Percentiles rank a stretch among this genome's conserved stretches.
These are phyloP conservation scores for Apodemia hepburni DNA, from an alignment of 2,888 invertebrate genomes.

Conservation along the genomic window DNA sequence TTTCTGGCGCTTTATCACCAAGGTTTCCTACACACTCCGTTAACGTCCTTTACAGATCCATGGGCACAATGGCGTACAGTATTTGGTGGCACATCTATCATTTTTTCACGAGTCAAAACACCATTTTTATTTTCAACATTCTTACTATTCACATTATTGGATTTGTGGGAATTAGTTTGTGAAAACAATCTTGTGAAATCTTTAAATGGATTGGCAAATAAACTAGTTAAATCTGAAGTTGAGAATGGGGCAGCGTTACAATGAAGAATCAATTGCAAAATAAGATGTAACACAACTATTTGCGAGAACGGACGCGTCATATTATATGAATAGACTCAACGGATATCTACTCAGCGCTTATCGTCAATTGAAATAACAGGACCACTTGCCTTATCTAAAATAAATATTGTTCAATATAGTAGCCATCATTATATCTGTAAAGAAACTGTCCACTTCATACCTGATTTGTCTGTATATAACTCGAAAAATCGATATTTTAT, in stretches of 20 bases:
- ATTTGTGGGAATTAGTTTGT: constrained; percentile 14
- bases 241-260: constrained; percentile 43
- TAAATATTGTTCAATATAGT: not conserved
- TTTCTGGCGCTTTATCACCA: constrained; percentile 41
- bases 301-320: constrained; percentile 59
- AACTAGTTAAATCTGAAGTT: constrained; percentile 45
- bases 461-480: too few relatives aligned
- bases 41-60: constrained; percentile 45
- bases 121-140: constrained; percentile 27
- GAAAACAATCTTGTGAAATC: constrained; percentile 44
- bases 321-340: constrained; percentile 50
- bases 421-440: constrained; percentile 13
- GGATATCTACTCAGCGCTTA: constrained; percentile 45
- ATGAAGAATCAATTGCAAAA: constrained; percentile 47
- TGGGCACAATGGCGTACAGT: constrained; percentile 38
- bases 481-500: too few relatives aligned
- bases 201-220: constrained; percentile 60
- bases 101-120: constrained; percentile 34
- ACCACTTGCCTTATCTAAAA: constrained; percentile 15
- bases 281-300: constrained; percentile 51
- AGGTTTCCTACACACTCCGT: constrained; percentile 58
- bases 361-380: constrained; percentile 28
- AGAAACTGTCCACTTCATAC: too few relatives aligned
- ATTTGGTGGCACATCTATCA: constrained; percentile 63
- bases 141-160: constrained; percentile 18